Conservation (phyloP, 2,113 vertebrate species). For the Myotis lucifugus region DNA sequence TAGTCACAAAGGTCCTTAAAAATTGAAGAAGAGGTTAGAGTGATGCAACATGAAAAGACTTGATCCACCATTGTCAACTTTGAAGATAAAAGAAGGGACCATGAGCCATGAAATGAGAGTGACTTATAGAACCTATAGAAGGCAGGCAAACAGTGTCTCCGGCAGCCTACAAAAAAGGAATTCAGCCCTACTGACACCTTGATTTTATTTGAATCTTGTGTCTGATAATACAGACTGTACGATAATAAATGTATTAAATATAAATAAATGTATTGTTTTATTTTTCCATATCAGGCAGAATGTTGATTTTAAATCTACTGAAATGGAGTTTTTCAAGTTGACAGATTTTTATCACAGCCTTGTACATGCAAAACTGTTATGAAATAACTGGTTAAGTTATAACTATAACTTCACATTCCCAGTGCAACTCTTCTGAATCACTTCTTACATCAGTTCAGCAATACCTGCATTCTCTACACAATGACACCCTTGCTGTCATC, state of each 20-base stretch:
- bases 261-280: not conserved
- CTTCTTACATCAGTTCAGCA: not conserved
- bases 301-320: not conserved
- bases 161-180: not conserved
- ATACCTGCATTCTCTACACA: not conserved
- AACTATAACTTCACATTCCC: not conserved
- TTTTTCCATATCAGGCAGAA: not conserved
- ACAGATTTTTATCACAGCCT: not conserved
- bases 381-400: conserved; percentile 15
- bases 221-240: not conserved
- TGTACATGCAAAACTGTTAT: not conserved
- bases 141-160: not conserved
- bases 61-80: not conserved
- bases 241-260: not conserved
- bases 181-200: not conserved
- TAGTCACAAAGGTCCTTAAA: not conserved
- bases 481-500: fast-evolving
- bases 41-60: not conserved
- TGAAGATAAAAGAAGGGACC: no score
- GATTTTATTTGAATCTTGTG: not conserved
- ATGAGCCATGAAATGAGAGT: not conserved
- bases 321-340: conserved; percentile 14
- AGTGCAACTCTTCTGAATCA: conserved; percentile 2
- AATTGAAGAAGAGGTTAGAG: not conserved
- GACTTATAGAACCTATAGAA: not conserved